phyloP scores from a whole-genome alignment of 2,113 vertebrate genomes.

The Lates calcarifer region DNA sequence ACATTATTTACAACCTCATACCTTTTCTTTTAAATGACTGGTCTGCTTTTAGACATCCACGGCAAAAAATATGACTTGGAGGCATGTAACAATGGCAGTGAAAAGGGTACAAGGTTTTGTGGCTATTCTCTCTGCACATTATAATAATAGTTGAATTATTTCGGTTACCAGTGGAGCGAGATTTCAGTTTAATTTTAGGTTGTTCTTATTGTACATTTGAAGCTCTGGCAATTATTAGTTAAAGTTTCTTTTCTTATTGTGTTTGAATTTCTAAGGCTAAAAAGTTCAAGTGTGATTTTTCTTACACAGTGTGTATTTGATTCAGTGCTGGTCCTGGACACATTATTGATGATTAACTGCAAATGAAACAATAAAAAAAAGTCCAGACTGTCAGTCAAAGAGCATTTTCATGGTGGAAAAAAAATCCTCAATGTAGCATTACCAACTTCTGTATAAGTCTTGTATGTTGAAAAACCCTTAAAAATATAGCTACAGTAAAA shows the following conservation, averaged over 20 bases:
- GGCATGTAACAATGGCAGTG: not conserved
- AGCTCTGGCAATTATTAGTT: not conserved
- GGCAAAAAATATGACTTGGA: not conserved
- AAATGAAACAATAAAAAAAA: not conserved
- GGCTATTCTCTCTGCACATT: not conserved
- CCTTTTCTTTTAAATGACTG: constrained; percentile 19
- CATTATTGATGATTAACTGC: not conserved
- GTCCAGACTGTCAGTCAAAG: not conserved
- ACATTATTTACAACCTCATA: constrained; percentile 9
- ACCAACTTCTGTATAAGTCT: too few relatives aligned
- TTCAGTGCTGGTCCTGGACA: not conserved
- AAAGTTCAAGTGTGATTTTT: not conserved
- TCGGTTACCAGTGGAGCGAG: not conserved
- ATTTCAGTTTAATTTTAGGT: not conserved
- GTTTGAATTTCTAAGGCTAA: not conserved
- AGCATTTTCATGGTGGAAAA: not conserved
- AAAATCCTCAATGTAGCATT: too few relatives aligned
- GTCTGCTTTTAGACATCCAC: not conserved
- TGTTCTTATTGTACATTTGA: not conserved
- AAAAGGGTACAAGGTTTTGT: not conserved
- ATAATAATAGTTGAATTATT: not conserved
- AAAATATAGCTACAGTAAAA: not conserved
- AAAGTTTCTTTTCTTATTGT: not conserved
- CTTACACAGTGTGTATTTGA: not conserved
- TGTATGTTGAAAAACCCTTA: not conserved